Evolutionary conservation across 2,113 vertebrate species (phyloP), one percentile per base, ranked within the genome.

Genomic region (Dinomys branickii): DNA sequence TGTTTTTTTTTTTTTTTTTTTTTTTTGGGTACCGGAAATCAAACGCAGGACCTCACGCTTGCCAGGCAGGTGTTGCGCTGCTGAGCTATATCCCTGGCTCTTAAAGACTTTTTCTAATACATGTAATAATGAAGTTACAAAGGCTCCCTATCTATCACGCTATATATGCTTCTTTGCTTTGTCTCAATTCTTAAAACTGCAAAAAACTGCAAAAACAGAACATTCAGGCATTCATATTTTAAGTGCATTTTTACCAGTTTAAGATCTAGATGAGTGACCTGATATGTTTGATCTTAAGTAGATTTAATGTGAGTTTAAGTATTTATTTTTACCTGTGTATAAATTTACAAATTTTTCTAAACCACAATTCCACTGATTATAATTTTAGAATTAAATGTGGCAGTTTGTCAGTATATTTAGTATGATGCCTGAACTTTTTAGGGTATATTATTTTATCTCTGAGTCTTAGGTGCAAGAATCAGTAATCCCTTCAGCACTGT

Each of bases 101-200:
- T 59, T 30, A 91, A 83, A 90, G 8, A 12, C 10, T 47, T 41
- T 80, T 84, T 83, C 24, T 80, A 91, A 58, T 35, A 82, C 28
- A 88, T 92, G 73, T 35, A 81, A 69, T 61, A 95, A 77, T 47
- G 85, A 63, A 81, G 35, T 71, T 96, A 59, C 38, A 82, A 94
- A 93, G 63, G 9, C 5, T 5, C 6, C 41, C 13, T 69, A 12
- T 50, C 61, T 20, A 56, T 69, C 63, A 69, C 28, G 80, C 19
- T 73, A 8, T 87, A 78, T 95, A 85, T 77, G 80, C 88, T 35
- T 9, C 14, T 75, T 33, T 52, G 8, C 17, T 1, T 83, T 85
- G 35, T 73, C 63, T 56, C 56, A 8, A 58, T 30, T 6, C 44
- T 94, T 59, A 59, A 41, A 87, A 71, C 85, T 26, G n/a, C 61